phyloP scores from a whole-genome alignment of 2,888 invertebrate genomes.

The Acronicta psi region DNA sequence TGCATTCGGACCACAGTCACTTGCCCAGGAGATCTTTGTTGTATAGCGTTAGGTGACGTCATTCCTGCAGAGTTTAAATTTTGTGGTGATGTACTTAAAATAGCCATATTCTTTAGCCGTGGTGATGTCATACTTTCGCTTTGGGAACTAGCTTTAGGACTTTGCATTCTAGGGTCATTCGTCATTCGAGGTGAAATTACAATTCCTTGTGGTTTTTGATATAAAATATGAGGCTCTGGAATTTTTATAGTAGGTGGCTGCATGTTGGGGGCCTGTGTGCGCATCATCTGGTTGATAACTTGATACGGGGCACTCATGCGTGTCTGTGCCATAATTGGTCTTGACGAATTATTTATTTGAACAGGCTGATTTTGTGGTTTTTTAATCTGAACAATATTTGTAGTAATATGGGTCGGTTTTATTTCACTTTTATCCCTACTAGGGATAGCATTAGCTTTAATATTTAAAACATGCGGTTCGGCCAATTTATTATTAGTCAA shows the following conservation, averaged over 20 bases:
- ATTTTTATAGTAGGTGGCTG: conserved; percentile 91
- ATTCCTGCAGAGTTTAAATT: conserved; percentile 75
- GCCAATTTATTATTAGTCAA: conserved; percentile 83
- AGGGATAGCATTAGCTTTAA: conserved; percentile 66
- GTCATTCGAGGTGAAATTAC: conserved; percentile 82
- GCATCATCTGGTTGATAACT: conserved; percentile 81
- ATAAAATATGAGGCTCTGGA: conserved; percentile 87
- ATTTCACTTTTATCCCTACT: conserved; percentile 73
- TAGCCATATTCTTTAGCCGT: conserved; percentile 79
- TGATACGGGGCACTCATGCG: conserved; percentile 81
- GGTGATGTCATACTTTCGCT: conserved; percentile 78
- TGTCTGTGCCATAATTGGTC: conserved; percentile 75
- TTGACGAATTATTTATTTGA: conserved; percentile 67
- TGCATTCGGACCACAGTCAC: conserved; percentile 87
- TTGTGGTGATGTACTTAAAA: conserved; percentile 79
- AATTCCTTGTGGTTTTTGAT: conserved; percentile 83
- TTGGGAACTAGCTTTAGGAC: conserved; percentile 79
- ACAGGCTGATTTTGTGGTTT: conserved; percentile 70
- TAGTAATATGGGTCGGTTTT: conserved; percentile 77
- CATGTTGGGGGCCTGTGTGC: conserved; percentile 81
- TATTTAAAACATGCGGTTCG: conserved; percentile 79
- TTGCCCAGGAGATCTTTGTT: conserved; percentile 82
- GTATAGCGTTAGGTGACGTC: conserved; percentile 78
- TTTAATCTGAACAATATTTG: conserved; percentile 85
- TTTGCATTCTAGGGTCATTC: conserved; percentile 78